Conservation (phyloP, 1,140 invertebrate genomes). For the Chironomus tepperi region DNA sequence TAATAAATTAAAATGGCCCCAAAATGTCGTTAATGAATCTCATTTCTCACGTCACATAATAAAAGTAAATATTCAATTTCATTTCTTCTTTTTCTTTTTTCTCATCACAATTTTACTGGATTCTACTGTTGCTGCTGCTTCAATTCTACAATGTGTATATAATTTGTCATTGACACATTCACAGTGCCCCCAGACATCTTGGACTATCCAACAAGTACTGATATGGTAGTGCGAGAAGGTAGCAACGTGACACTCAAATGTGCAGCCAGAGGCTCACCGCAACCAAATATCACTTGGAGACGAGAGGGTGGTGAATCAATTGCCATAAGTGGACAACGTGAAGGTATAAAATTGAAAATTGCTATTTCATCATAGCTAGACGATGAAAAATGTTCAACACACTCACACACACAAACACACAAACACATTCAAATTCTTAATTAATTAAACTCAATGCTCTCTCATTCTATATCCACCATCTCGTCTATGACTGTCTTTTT, state of each 20-base stretch:
- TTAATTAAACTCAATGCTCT: too few relatives aligned
- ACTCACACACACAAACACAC: too few relatives aligned
- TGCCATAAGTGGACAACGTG: constrained; percentile 47
- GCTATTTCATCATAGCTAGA: background rate
- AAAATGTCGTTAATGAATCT: constrained; percentile 27
- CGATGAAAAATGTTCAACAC: too few relatives aligned
- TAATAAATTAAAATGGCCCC: too few relatives aligned
- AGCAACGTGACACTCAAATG: constrained; percentile 76
- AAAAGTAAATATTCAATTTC: constrained; percentile 16
- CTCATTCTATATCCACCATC: too few relatives aligned
- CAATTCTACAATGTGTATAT: background rate
- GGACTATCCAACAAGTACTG: constrained; percentile 74
- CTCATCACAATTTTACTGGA: background rate
- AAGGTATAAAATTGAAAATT: constrained; percentile 43
- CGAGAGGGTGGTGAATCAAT: constrained; percentile 66
- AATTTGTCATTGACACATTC: background rate
- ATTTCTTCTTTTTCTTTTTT: background rate
- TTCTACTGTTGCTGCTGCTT: background rate
- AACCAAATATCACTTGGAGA: constrained; percentile 72
- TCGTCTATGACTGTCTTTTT: too few relatives aligned
- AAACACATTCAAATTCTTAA: too few relatives aligned
- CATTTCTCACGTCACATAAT: constrained; percentile 41
- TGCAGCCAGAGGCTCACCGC: constrained; percentile 68
- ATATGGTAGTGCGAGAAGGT: constrained; percentile 78
- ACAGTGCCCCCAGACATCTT: constrained; percentile 80